These are phyloP conservation scores for Ramphastos sulfuratus DNA, from an alignment of 2,113 vertebrate species.

Conservation along the genomic window DNA sequence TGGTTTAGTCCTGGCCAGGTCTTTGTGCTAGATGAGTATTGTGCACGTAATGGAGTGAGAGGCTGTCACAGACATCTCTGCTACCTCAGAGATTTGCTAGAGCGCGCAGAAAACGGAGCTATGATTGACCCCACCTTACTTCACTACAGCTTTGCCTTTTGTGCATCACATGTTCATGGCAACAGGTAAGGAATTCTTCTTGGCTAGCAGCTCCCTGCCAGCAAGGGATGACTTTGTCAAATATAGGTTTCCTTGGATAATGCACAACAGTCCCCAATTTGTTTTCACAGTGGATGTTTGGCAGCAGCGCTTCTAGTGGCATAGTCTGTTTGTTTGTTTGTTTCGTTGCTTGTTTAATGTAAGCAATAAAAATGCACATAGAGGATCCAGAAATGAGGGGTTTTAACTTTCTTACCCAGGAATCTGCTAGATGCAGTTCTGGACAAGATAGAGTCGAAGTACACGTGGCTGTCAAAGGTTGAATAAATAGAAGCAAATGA, in stretches of 20 bases:
- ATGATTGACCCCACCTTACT: slow-evolving; percentile 99
- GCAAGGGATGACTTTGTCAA: slow-evolving; percentile 49
- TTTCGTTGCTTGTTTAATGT: slow-evolving; percentile 55
- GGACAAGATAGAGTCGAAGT: neutral
- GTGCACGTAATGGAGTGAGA: slow-evolving; percentile 94
- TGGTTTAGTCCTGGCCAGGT: slow-evolving; percentile 99
- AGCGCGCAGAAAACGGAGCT: slow-evolving; percentile 95
- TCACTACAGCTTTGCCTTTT: slow-evolving; percentile 99
- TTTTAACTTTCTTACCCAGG: slow-evolving; percentile 23
- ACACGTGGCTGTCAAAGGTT: neutral
- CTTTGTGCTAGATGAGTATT: slow-evolving; percentile 98
- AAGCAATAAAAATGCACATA: slow-evolving; percentile 54
- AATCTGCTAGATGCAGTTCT: slow-evolving; percentile 14
- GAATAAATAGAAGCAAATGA: neutral
- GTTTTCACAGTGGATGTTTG: slow-evolving; percentile 61
- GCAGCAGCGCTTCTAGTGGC: slow-evolving; percentile 53
- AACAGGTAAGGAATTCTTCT: slow-evolving; percentile 86
- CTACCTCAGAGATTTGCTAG: slow-evolving; percentile 95
- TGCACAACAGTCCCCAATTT: slow-evolving; percentile 47
- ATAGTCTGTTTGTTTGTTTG: slow-evolving; percentile 63
- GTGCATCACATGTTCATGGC: slow-evolving; percentile 96
- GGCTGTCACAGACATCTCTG: slow-evolving; percentile 97
- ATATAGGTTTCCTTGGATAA: slow-evolving; percentile 56
- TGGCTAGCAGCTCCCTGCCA: slow-evolving; percentile 29
- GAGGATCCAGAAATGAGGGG: slow-evolving; percentile 27